Percentiles rank a stretch among this genome's conserved stretches.
phyloP scores from a whole-genome alignment of 2,888 invertebrate genomes.

The Diplolepis rosae region DNA sequence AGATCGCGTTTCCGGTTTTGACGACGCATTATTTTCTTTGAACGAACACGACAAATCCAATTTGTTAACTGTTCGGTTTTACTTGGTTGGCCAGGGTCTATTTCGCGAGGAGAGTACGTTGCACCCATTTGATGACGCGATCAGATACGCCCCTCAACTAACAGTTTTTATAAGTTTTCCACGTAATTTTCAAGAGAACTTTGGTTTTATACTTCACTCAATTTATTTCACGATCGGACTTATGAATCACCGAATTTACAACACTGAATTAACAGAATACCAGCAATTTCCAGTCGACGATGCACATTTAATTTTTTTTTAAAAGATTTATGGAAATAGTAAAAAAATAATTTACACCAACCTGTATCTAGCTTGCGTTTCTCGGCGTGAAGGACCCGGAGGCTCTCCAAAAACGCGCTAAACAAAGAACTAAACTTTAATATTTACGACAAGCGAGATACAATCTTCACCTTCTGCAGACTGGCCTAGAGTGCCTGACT shows the following conservation, averaged over 20 bases:
- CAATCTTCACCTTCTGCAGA: slow-evolving; percentile 52
- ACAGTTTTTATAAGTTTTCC: background rate
- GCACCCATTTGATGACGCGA: slow-evolving; percentile 52
- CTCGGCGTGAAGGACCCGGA: slow-evolving; percentile 53
- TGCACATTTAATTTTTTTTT: slow-evolving; percentile 37
- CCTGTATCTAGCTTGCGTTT: slow-evolving; percentile 68
- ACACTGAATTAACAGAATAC: slow-evolving; percentile 4
- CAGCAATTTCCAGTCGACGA: background rate
- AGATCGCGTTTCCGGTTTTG: slow-evolving; percentile 78
- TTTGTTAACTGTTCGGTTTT: slow-evolving; percentile 65
- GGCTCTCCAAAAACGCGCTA: slow-evolving; percentile 38
- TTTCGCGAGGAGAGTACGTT: slow-evolving; percentile 49
- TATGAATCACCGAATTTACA: background rate
- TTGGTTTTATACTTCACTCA: too few relatives aligned
- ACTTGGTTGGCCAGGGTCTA: slow-evolving; percentile 55
- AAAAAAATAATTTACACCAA: slow-evolving; percentile 63
- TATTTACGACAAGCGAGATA: slow-evolving; percentile 52
- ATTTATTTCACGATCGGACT: too few relatives aligned
- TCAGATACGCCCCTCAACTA: background rate
- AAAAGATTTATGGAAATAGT: slow-evolving; percentile 49
- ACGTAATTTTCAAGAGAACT: too few relatives aligned
- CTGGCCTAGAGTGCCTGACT: slow-evolving; percentile 53
- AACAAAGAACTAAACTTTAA: slow-evolving; percentile 31
- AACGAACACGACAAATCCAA: slow-evolving; percentile 80
- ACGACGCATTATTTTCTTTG: slow-evolving; percentile 78